A percentile compares a stretch with the other conserved stretches of the same genome.
These are phyloP conservation scores for Colletes gigas DNA, from an alignment of 1,140 invertebrate genomes.

Conservation along the genomic window DNA sequence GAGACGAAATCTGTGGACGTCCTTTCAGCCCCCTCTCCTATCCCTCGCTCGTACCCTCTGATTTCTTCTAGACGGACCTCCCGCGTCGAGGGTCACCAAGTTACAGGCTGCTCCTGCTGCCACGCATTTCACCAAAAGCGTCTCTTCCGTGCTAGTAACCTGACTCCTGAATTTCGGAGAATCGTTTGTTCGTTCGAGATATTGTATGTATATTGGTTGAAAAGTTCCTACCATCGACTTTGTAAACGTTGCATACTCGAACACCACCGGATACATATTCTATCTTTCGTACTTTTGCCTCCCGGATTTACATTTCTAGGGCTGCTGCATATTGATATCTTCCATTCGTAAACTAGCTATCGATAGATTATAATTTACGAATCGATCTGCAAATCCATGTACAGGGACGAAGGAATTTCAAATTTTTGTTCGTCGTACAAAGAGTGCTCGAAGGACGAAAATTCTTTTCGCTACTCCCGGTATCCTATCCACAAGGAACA, in stretches of 20 bases:
- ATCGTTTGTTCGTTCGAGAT: slow-evolving; percentile 25
- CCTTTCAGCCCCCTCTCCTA: slow-evolving; percentile 32
- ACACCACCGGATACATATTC: neutral
- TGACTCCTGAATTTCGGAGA: slow-evolving; percentile 44
- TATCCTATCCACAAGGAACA: slow-evolving; percentile 31
- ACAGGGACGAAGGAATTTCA: no score
- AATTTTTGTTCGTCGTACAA: slow-evolving; percentile 44
- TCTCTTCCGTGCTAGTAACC: slow-evolving; percentile 25
- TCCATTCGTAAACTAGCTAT: no score
- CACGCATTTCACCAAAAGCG: slow-evolving; percentile 45
- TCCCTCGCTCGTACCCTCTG: slow-evolving; percentile 33
- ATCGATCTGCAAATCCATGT: no score
- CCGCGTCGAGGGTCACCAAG: slow-evolving; percentile 56
- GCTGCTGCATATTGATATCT: no score
- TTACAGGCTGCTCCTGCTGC: slow-evolving; percentile 30
- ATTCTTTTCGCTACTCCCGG: slow-evolving; percentile 1
- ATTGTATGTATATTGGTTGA: neutral
- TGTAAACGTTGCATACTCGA: neutral
- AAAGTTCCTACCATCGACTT: neutral
- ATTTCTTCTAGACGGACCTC: slow-evolving; percentile 60
- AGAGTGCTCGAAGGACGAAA: slow-evolving; percentile 16
- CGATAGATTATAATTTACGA: no score
- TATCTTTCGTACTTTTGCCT: neutral
- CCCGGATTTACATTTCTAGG: neutral
- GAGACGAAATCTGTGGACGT: slow-evolving; percentile 40